Evolutionary conservation across 2,113 vertebrate species (phyloP).

Genomic region (Nesogale talazaci): DNA sequence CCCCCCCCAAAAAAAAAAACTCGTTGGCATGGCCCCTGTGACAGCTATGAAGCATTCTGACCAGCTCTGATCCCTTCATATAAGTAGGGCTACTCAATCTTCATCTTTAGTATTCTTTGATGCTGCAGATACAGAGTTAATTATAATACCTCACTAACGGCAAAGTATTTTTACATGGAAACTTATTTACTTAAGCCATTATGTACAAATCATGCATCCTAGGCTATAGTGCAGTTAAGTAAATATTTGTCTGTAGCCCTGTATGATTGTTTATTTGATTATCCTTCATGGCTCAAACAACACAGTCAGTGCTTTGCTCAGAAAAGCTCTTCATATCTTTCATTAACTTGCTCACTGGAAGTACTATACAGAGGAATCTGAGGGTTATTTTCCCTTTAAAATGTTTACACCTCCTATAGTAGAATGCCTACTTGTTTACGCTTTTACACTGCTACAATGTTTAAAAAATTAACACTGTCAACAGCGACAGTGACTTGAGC

Average conservation of each 20-base stretch:
- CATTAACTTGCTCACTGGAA: neutral
- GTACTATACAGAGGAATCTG: neutral
- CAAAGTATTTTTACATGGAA: slow-evolving; percentile 11
- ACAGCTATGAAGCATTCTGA: too few relatives aligned
- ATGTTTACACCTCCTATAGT: slow-evolving; percentile 15
- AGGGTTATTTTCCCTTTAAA: slow-evolving; percentile 35
- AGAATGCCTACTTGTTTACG: neutral
- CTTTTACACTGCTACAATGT: slow-evolving; percentile 16
- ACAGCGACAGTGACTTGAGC: neutral
- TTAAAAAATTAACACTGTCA: neutral
- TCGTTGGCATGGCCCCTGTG: too few relatives aligned
- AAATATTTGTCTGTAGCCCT: slow-evolving; percentile 21
- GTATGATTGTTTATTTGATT: slow-evolving; percentile 26
- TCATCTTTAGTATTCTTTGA: neutral
- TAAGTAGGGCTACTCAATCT: neutral
- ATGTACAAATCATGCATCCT: neutral
- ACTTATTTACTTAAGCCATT: slow-evolving; percentile 23
- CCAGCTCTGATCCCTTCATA: neutral
- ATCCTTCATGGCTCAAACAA: slow-evolving; percentile 17
- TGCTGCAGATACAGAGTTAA: neutral
- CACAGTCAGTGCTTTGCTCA: neutral
- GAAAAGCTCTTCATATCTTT: neutral
- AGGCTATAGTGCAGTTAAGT: neutral
- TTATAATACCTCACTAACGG: neutral
- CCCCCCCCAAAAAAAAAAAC: too few relatives aligned